Evolutionary conservation across 2,888 invertebrate species (phyloP).

Genomic region (Myopa tessellatipennis): DNA sequence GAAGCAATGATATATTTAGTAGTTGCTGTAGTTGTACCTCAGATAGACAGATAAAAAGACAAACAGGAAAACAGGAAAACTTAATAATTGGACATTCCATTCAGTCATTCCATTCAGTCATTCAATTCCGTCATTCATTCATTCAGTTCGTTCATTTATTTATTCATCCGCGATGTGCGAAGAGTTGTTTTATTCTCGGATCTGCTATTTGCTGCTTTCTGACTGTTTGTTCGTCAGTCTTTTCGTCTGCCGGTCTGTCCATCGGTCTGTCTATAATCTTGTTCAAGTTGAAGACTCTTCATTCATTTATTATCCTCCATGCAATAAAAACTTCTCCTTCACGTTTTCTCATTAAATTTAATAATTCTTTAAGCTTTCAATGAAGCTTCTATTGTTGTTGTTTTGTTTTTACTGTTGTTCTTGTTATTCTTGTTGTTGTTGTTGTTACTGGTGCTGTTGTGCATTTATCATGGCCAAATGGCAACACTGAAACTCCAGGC

Average conservation of each 20-base stretch:
- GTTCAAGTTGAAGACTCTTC: not conserved
- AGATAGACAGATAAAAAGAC: too few relatives aligned
- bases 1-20: too few relatives aligned
- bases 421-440: not conserved
- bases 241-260: too few relatives aligned
- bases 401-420: not conserved
- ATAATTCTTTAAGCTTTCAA: constrained; percentile 35
- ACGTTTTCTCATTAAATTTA: constrained; percentile 40
- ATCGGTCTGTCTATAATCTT: not conserved
- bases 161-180: too few relatives aligned
- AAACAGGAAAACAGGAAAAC: too few relatives aligned
- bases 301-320: not conserved
- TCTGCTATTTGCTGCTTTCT: too few relatives aligned
- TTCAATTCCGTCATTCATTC: too few relatives aligned
- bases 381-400: constrained; percentile 13
- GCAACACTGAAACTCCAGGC: constrained; percentile 31
- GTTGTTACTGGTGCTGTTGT: not conserved
- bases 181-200: too few relatives aligned
- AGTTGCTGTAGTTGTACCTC: too few relatives aligned
- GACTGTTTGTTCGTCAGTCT: not conserved
- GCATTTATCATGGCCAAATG: constrained; percentile 26
- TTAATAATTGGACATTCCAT: too few relatives aligned
- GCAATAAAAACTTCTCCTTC: constrained; percentile 12
- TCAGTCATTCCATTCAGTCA: too few relatives aligned
- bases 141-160: too few relatives aligned